These are phyloP conservation scores for Ametastegia equiseti DNA, from an alignment of 2,888 invertebrate genomes.

Conservation along the genomic window DNA sequence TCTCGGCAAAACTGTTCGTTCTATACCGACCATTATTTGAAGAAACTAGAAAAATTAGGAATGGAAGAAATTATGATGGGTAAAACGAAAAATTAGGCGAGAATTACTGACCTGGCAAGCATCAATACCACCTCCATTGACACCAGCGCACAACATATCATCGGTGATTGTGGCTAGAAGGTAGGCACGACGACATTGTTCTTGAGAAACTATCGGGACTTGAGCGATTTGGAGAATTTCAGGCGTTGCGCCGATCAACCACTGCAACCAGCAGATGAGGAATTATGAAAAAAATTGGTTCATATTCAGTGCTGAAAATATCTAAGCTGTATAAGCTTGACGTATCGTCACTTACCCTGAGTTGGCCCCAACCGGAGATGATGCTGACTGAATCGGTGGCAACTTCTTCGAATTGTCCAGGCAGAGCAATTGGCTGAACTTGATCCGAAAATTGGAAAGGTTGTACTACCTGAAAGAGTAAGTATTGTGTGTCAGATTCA, in stretches of 20 bases:
- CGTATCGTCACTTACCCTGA: neutral
- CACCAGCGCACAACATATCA: conserved; percentile 46
- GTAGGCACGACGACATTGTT: conserved; percentile 19
- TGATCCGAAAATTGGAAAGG: conserved; percentile 26
- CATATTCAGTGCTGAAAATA: neutral
- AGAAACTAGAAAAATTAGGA: neutral
- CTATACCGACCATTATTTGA: neutral
- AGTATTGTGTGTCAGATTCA: neutral
- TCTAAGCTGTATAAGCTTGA: neutral
- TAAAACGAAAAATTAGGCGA: neutral
- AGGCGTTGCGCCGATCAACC: neutral
- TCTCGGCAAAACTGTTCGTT: neutral
- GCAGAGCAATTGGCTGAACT: conserved; percentile 35
- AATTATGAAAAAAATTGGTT: neutral
- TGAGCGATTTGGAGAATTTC: conserved; percentile 14
- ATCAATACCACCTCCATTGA: conserved; percentile 22
- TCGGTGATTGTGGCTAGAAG: neutral
- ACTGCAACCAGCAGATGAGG: neutral
- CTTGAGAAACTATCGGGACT: conserved; percentile 22
- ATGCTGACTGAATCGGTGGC: neutral
- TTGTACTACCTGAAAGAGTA: neutral
- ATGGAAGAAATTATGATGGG: neutral
- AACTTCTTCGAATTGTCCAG: neutral
- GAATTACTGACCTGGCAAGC: conserved; percentile 42
- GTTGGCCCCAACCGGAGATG: conserved; percentile 40